Conservation (phyloP, 2,888 invertebrate genomes). For the Deroplatys truncata region DNA sequence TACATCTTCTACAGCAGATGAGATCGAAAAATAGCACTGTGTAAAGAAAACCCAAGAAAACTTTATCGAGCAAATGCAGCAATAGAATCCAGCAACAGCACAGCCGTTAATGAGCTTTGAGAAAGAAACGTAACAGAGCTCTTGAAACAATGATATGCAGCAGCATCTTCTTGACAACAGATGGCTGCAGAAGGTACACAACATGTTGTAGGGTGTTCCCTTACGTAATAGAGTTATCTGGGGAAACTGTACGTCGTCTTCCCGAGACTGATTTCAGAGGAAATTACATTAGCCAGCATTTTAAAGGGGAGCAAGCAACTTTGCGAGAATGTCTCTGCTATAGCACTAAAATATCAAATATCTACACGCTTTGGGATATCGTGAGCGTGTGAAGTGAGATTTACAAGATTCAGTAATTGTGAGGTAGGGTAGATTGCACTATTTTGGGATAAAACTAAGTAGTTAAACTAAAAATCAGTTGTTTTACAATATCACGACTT, state of each 20-base stretch:
- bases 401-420: too few species aligned
- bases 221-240: neutral
- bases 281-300: neutral
- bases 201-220: neutral
- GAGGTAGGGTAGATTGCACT: too few species aligned
- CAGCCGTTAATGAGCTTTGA: neutral
- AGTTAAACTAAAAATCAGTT: too few species aligned
- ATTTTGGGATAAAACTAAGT: too few species aligned
- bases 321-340: neutral
- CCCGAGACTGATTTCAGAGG: neutral
- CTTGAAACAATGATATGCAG: too few species aligned
- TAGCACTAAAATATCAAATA: neutral
- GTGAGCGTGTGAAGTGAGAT: too few species aligned
- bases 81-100: too few species aligned
- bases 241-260: neutral
- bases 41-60: neutral
- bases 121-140: neutral
- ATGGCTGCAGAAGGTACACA: neutral
- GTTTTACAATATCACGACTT: too few species aligned
- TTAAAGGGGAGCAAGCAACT: neutral
- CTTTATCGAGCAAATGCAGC: too few species aligned
- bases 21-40: neutral
- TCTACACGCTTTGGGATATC: too few species aligned
- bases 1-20: neutral
- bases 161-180: neutral